These are phyloP conservation scores for Ceratosolen solmsi DNA, from an alignment of 1,140 invertebrate species.

Conservation along the genomic window DNA sequence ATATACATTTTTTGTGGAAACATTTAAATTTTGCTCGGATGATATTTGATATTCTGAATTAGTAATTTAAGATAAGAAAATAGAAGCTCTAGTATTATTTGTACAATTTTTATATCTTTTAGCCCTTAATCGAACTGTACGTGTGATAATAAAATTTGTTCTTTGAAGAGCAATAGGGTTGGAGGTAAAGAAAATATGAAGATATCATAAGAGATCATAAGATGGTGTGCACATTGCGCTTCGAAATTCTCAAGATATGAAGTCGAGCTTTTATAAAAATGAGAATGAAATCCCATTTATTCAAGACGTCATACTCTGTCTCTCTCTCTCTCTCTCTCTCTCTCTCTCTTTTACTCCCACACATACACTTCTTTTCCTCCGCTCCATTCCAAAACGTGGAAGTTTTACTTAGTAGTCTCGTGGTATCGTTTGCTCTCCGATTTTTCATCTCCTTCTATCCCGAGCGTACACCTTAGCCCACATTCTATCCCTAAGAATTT, in stretches of 20 bases:
- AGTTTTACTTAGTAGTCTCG: conserved; percentile 39
- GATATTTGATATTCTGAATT: too few relatives aligned
- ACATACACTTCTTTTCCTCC: too few relatives aligned
- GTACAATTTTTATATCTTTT: background rate
- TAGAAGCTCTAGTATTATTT: too few relatives aligned
- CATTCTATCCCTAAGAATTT: conserved; percentile 47
- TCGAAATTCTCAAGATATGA: conserved; percentile 6
- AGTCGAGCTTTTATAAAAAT: conserved; percentile 46
- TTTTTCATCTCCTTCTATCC: background rate
- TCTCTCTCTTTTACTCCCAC: too few relatives aligned
- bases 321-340: too few relatives aligned
- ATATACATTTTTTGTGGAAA: too few relatives aligned
- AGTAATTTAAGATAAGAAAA: too few relatives aligned
- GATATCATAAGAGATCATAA: background rate
- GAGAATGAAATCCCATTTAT: conserved; percentile 50
- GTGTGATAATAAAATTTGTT: conserved; percentile 6
- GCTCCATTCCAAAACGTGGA: conserved; percentile 15
- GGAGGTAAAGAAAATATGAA: background rate
- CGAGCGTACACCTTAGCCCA: background rate
- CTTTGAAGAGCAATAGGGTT: background rate
- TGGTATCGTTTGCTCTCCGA: conserved; percentile 12
- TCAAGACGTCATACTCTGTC: conserved; percentile 22
- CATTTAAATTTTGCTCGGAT: too few relatives aligned
- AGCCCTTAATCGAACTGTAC: background rate
- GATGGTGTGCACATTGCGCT: background rate